Conservation (phyloP, 2,888 invertebrate species). For the Gastrophysa polygoni region DNA sequence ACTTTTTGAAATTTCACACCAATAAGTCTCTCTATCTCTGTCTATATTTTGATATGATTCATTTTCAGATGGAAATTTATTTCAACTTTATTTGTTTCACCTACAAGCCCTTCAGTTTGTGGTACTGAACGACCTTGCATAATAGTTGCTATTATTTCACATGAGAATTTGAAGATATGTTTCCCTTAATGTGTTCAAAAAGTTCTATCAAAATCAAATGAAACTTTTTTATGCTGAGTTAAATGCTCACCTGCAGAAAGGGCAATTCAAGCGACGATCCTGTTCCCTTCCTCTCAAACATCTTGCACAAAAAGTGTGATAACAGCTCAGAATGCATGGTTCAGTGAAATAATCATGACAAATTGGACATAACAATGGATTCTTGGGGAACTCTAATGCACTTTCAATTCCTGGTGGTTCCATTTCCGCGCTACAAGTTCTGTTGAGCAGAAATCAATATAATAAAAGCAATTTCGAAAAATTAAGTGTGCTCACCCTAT, state of each 20-base stretch:
- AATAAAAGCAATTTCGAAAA: neutral
- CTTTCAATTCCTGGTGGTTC: conserved; percentile 54
- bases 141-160: too few species aligned
- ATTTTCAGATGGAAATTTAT: too few species aligned
- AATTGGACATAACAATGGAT: conserved; percentile 69
- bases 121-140: too few species aligned
- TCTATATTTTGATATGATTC: too few species aligned
- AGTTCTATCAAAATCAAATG: too few species aligned
- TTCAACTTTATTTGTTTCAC: too few species aligned
- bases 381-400: conserved; percentile 57
- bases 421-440: conserved; percentile 47
- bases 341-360: conserved; percentile 73
- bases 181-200: too few species aligned
- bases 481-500: conserved; percentile 38
- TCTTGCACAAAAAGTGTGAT: conserved; percentile 72
- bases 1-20: too few species aligned
- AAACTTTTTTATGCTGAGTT: neutral
- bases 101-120: too few species aligned
- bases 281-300: conserved; percentile 68
- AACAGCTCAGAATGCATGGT: conserved; percentile 71
- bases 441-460: conserved; percentile 22
- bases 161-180: too few species aligned
- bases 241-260: conserved; percentile 67
- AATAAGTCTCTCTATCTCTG: too few species aligned
- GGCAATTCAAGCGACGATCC: conserved; percentile 69